Evolutionary conservation across 1,140 invertebrate genomes (phyloP), one percentile per base, ranked within the genome.

Genomic region (Apis dorsata): DNA sequence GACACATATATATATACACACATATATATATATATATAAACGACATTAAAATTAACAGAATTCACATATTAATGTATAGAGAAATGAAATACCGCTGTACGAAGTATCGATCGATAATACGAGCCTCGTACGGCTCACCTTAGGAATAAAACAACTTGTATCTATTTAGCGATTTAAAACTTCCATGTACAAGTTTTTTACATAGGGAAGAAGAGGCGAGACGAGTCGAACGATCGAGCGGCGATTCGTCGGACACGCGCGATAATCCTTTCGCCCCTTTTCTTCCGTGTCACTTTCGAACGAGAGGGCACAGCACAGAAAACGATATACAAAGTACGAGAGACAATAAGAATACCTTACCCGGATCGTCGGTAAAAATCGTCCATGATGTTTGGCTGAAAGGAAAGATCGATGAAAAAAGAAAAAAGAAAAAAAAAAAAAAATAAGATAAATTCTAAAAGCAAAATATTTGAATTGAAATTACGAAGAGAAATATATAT

Each of bases 11-110:
- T 28, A 28, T 13, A 34, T 44, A 66, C 13, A 66, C 55, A 73
- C n/a, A 69, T n/a, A 66, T 51, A 68, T 76, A 65, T 76, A 77
- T 90, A 88, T 87, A 85, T 66, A 71, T 83, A 78, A 83, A 70
- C 72, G 73, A 81, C 63, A 74, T 75, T 76, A 57, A 19, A n/a
- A 34, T 83, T 78, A 83, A 77, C 9, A 69, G 63, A 68, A 57
- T 65, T 24, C 62, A 75, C 62, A 81, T 81, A 78, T 55, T 51
- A 21, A 24, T 49, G 70, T 76, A 53, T 81, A 75, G 53, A 68
- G 21, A 55, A 44, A 12, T 17, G 28, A 24, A 13, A 79, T 15
- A 53, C 5, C 11, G 4, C 12, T 10, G 69, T 53, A 71, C 60
- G 60, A 19, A 34, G 59, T 8, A 11, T 17, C 24, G 17, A 24